Conservation (phyloP, 2,113 vertebrate genomes). For the Alouatta palliata region DNA sequence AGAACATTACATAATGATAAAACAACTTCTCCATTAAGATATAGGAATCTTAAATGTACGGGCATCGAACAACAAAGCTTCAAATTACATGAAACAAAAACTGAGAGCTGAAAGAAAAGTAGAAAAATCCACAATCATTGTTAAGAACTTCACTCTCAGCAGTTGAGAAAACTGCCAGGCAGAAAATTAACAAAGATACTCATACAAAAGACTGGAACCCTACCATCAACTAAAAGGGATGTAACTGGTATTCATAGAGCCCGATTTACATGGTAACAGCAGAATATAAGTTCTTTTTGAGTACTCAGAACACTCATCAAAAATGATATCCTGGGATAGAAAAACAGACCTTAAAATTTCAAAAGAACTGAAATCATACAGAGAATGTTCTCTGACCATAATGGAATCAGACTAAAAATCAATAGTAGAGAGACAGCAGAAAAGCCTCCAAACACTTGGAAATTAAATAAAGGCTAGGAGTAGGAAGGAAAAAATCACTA, state of each 20-base stretch:
- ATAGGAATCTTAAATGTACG: not conserved
- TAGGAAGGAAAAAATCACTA: constrained; percentile 3
- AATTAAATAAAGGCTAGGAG: not conserved
- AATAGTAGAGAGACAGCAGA: not conserved
- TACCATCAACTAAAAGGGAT: not conserved
- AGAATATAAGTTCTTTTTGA: not conserved
- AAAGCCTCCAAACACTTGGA: not conserved
- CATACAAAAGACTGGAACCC: not conserved
- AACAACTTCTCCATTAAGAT: not conserved
- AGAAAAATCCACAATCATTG: not conserved
- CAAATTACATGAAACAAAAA: not conserved
- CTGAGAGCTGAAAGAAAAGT: not conserved
- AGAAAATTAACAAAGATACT: not conserved
- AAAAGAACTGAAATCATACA: not conserved
- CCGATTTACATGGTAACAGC: not conserved
- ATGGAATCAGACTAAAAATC: constrained; percentile 33
- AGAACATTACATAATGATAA: not conserved
- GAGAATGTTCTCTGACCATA: not conserved
- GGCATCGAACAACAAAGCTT: not conserved
- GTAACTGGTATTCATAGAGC: not conserved
- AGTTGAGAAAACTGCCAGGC: not conserved
- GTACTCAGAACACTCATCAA: not conserved
- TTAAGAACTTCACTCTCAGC: not conserved
- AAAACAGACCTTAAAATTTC: not conserved
- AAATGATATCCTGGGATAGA: not conserved